phyloP scores from a whole-genome alignment of 2,888 invertebrate species.

The Neuroscelio doddi region DNA sequence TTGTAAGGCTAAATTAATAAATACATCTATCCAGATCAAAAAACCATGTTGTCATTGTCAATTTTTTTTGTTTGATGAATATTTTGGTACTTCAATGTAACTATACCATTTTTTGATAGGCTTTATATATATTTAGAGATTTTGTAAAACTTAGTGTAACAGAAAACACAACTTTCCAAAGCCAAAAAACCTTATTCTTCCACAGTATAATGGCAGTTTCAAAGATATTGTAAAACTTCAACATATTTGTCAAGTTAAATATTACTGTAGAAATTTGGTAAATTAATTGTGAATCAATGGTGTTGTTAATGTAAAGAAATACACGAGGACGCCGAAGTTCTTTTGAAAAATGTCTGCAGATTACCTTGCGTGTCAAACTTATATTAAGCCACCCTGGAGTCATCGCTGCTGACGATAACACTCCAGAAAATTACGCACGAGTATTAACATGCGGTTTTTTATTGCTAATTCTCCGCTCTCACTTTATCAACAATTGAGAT shows the following conservation, averaged over 20 bases:
- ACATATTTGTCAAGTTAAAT: constrained; percentile 28
- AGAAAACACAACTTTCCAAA: too few relatives aligned
- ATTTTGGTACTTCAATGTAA: too few relatives aligned
- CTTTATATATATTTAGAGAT: too few relatives aligned
- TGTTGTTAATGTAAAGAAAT: constrained; percentile 17
- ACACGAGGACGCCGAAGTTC: constrained; percentile 30
- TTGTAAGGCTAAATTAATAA: too few relatives aligned
- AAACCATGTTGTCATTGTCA: too few relatives aligned
- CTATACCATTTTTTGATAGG: too few relatives aligned
- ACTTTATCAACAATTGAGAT: constrained; percentile 36
- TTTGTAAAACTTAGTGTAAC: too few relatives aligned
- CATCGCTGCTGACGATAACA: constrained; percentile 45
- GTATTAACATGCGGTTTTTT: constrained; percentile 40
- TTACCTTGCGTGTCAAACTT: constrained; percentile 40
- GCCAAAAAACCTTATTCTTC: too few relatives aligned
- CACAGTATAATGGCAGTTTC: too few relatives aligned
- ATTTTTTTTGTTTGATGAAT: too few relatives aligned
- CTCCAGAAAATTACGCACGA: constrained; percentile 42
- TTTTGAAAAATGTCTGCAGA: constrained; percentile 17
- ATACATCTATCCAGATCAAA: too few relatives aligned
- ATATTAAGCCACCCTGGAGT: constrained; percentile 46
- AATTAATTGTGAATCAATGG: constrained; percentile 40
- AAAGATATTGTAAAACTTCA: too few relatives aligned
- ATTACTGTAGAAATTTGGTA: constrained; percentile 25
- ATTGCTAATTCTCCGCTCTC: constrained; percentile 42